Evolutionary conservation across 1,140 invertebrate species (phyloP), one percentile per base, ranked within the genome.

Genomic region (Drosophila azteca): DNA sequence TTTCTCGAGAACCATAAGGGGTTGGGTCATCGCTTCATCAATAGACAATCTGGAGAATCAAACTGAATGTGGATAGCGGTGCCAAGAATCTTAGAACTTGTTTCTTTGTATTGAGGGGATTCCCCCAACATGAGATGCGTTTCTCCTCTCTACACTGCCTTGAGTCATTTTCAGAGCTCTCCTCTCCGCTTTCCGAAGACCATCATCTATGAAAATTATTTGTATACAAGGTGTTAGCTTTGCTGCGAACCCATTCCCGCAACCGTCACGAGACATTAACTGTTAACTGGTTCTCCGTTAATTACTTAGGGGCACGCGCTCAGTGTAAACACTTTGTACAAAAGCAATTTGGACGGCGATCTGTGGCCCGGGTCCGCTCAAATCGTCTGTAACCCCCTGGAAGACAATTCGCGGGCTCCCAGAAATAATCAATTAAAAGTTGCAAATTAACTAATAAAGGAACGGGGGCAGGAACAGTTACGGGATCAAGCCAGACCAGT

Each of bases 401-500:
- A 49, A 50, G 20, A 64, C 69, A 49, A 35, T 31, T 39, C 41
- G 17, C 44, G 20, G n/a, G 48, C 45, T 41, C 59, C 44, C 9
- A 51, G 64, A 71, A 79, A 89, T 88, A 88, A 88, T 88, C 84
- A 88, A 88, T 88, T 88, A 88, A 88, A 88, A 88, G 76, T 89
- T 77, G 71, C 71, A 83, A 88, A 88, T 87, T 83, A 87, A 84
- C 76, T 79, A 83, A 84, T 83, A 84, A 68, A 78, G 58, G 22
- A 57, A 43, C 35, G 26, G 44, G 71, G 13, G 52, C 53, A 70
- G 61, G 35, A 67, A 65, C 39, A 51, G 31, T 3, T 26, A 26
- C 26, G 0, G 26, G 29, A 7, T 9, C 7, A 31, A 31, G 31
- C 55, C 39, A 53, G 58, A 35, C 17, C 67, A 31, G 35, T 44